Evolutionary conservation across 1,140 invertebrate genomes (phyloP), one percentile per base, ranked within the genome.

Genomic region (Bombus affinis): DNA sequence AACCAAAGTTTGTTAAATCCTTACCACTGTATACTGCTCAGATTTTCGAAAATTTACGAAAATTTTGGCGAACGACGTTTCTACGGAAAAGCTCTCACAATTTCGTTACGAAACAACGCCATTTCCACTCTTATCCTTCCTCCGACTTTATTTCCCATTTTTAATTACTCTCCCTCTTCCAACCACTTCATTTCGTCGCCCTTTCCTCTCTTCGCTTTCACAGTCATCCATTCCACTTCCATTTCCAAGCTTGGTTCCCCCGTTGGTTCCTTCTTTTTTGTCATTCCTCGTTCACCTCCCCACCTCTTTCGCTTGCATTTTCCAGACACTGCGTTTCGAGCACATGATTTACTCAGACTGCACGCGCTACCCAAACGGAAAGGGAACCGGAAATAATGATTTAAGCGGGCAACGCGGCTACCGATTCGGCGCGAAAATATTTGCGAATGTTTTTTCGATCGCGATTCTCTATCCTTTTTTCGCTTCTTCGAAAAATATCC

Each of bases 321-420:
- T 66, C 76, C 76, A 44, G 59, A 25, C 39, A 18, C 59, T 66
- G 12, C 57, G 39, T 42, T 66, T 42, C 62, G 59, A 78, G 76
- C 76, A 65, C 76, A 18, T 78, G 57, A 78, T 78, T 78, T 78
- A 78, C 76, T 78, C 76, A 59, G 13, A 9, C 71, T 35, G 76
- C 42, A 59, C 35, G 53, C 66, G 39, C 44, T 32, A 25, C 15
- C n/a, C n/a, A 9, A 22, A 62, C 15, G 22, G 37, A 25, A 13
- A 9, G 39, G n/a, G 25, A 35, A 74, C 35, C 74, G 73, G 81
- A 78, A 83, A 75, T 78, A 66, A 42, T 77, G 42, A 71, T 66
- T 72, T 59, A 59, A 72, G 22, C 59, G 42, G n/a, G n/a, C 42
- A 39, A 39, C 47, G 32, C 81, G 53, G 25, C 35, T 32, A 44